These are phyloP conservation scores for Myotis lucifugus DNA, from an alignment of 2,113 vertebrate genomes.

Conservation along the genomic window DNA sequence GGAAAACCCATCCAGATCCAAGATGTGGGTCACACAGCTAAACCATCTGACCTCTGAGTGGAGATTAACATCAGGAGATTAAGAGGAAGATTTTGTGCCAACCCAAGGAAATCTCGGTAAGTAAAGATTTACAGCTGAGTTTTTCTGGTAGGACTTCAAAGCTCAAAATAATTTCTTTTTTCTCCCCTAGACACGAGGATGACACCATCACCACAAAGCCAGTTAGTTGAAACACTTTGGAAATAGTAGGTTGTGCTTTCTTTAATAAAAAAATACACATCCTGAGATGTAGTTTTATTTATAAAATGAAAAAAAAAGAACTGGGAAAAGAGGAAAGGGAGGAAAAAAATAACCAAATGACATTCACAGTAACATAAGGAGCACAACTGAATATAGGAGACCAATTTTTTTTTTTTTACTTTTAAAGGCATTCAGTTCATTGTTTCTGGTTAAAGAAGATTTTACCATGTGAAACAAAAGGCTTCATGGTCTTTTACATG, in stretches of 20 bases:
- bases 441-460: background rate
- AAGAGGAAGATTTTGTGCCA: background rate
- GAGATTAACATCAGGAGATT: background rate
- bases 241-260: background rate
- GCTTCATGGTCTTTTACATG: background rate
- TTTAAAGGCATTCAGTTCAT: background rate
- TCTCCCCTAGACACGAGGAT: background rate
- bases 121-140: background rate
- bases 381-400: background rate
- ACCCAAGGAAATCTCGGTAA: background rate
- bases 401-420: no score
- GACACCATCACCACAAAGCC: background rate
- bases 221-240: background rate
- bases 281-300: background rate
- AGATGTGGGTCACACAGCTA: background rate
- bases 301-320: background rate
- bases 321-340: background rate
- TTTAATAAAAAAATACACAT: background rate
- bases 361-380: background rate
- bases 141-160: background rate
- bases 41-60: background rate
- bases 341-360: background rate
- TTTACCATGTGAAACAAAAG: background rate
- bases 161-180: background rate
- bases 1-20: background rate